Evolutionary conservation across 2,113 vertebrate genomes (phyloP), one percentile per base, ranked within the genome.

Genomic region (Colistium nudipinnis): DNA sequence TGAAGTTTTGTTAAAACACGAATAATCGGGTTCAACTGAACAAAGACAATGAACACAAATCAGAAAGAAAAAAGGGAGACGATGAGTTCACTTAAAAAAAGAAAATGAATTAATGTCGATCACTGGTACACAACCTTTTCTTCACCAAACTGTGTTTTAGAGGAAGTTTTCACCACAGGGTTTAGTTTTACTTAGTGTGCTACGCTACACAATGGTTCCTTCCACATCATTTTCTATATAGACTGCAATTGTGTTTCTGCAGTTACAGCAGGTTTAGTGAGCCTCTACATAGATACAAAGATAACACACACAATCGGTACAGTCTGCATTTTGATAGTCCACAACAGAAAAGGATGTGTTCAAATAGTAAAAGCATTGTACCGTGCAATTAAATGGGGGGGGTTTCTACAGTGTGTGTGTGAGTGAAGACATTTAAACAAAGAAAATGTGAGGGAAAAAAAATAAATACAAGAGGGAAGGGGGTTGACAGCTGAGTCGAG

Each of bases 401-500:
- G 25, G 63, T 45, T 41, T 75, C 64, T 75, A 74, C 38, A 70
- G 38, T 17, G 9, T 22, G 45, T 48, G 33, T 70, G 51, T 51
- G 49, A 31, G 38, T 70, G 51, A 73, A 41, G 33, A 83, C 59
- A 63, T 38, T 65, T 30, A 45, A 77, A 75, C 36, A 49, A 81
- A 78, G 25, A 79, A 62, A 20, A 76, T 17, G 60, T 79, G 73
- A 62, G 17, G 17, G 17, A 74, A 79, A 49, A 70, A 60, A 82
- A 89, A 90, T 86, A 89, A 89, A 90, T 88, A 87, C 55, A 70
- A 60, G 5, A 22, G 45, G 64, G 36, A 43, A n/a, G 57, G 44
- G 44, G 67, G 62, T 68, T 51, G n/a, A 79, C 48, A 61, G 64
- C 9, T 74, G 68, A 74, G 76, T 69, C 31, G 20, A 62, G 20